Conservation (phyloP, 2,888 invertebrate genomes). For the Amblyteles armatorius region DNA sequence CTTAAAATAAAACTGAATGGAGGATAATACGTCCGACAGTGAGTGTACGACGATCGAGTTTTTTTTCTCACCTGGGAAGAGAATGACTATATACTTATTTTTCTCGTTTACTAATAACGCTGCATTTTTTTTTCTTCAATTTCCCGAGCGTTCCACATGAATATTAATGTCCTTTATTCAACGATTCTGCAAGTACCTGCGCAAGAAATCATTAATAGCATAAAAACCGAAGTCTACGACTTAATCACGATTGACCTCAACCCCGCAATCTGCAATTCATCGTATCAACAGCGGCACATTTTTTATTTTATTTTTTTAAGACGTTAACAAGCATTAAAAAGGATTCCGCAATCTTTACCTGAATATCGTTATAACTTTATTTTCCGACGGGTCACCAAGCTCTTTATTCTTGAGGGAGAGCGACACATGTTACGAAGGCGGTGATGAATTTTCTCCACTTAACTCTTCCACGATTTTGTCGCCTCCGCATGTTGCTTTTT, state of each 20-base stretch:
- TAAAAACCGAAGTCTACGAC: background rate
- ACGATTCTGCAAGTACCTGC: background rate
- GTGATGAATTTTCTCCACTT: conserved; percentile 34
- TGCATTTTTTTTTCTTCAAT: background rate
- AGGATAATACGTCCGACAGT: too few species aligned
- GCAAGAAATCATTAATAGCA: background rate
- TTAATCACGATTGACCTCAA: background rate
- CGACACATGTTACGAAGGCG: background rate
- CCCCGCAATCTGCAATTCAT: background rate
- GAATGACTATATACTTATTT: background rate
- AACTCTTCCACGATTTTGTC: background rate
- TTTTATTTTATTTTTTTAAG: background rate
- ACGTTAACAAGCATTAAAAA: background rate
- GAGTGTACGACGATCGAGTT: too few species aligned
- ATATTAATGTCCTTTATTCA: background rate
- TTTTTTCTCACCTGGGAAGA: background rate
- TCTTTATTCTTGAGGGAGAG: background rate
- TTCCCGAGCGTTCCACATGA: background rate
- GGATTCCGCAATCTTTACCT: conserved; percentile 1
- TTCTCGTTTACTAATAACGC: background rate
- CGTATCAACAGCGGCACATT: background rate
- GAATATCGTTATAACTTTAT: conserved; percentile 26
- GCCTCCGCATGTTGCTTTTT: conserved; percentile 3
- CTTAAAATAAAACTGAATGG: too few species aligned
- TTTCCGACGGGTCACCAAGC: background rate